Evolutionary conservation across 2,113 vertebrate genomes (phyloP).

Genomic region (Mandrillus leucophaeus): DNA sequence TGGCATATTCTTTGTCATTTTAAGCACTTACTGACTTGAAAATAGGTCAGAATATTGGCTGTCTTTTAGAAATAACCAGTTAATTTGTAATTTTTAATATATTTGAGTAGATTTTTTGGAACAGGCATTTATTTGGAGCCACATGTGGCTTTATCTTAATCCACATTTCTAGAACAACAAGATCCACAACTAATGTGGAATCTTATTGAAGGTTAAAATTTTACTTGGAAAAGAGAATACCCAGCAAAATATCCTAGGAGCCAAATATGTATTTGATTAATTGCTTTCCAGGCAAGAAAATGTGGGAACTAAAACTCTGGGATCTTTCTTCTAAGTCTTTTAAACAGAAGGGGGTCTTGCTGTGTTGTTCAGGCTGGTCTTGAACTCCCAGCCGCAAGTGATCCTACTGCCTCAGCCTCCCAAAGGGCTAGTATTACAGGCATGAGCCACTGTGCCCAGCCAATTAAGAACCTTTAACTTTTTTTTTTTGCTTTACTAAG

Average conservation of each 20-base stretch:
- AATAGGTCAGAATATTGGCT: not conserved
- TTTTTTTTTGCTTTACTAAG: not conserved
- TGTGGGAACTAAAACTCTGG: not conserved
- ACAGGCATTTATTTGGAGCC: constrained; percentile 21
- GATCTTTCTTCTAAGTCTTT: not conserved
- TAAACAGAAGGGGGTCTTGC: too few species aligned
- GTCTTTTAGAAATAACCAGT: constrained; percentile 12
- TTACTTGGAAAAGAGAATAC: not conserved
- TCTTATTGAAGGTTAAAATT: constrained; percentile 25
- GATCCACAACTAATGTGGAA: not conserved
- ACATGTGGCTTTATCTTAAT: constrained; percentile 2
- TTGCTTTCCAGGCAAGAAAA: not conserved
- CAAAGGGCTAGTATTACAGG: too few species aligned
- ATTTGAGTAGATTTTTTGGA: not conserved
- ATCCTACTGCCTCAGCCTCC: too few species aligned
- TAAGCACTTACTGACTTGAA: not conserved
- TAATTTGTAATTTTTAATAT: constrained; percentile 17
- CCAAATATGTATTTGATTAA: not conserved
- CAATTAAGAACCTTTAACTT: not conserved
- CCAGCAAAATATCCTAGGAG: not conserved
- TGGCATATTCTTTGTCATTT: not conserved
- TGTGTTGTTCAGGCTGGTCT: too few species aligned
- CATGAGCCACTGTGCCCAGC: too few species aligned
- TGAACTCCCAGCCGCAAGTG: too few species aligned
- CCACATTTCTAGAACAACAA: constrained; percentile 3